phyloP scores from a whole-genome alignment of 2,113 vertebrate genomes.

The Arvicanthis niloticus region DNA sequence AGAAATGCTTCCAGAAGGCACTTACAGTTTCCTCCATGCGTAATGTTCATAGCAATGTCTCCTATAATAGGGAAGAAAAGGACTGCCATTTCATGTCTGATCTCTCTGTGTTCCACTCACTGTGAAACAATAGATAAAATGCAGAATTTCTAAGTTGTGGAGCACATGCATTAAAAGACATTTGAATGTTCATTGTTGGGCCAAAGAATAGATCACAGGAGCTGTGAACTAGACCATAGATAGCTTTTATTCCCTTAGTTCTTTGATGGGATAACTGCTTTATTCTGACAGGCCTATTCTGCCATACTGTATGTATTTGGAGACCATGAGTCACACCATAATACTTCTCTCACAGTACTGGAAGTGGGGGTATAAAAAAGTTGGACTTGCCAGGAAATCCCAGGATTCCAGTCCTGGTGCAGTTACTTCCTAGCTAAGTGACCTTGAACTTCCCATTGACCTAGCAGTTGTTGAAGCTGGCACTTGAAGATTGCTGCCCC shows the following conservation, averaged over 20 bases:
- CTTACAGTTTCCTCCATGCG: slow-evolving; percentile 19
- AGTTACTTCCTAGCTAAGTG: slow-evolving; percentile 65
- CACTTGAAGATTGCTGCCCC: slow-evolving; percentile 18
- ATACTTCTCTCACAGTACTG: neutral
- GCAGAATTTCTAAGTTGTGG: neutral
- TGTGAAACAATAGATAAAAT: neutral
- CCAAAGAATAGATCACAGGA: neutral
- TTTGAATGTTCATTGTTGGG: neutral
- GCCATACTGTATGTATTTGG: neutral
- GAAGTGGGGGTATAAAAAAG: neutral
- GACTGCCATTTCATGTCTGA: slow-evolving; percentile 14
- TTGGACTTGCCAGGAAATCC: slow-evolving; percentile 16
- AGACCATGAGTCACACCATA: neutral
- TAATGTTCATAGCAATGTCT: slow-evolving; percentile 15
- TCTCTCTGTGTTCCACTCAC: neutral
- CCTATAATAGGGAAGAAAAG: neutral
- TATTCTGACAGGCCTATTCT: neutral
- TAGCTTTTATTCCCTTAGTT: neutral
- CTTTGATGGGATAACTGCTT: slow-evolving; percentile 10
- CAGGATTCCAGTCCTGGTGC: neutral
- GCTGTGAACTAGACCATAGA: neutral
- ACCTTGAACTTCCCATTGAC: slow-evolving; percentile 72
- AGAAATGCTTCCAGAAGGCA: slow-evolving; percentile 48
- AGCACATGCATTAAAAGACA: neutral
- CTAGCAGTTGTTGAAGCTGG: slow-evolving; percentile 40